These are phyloP conservation scores for Patella caerulea DNA, from an alignment of 2,888 invertebrate genomes.

Conservation along the genomic window DNA sequence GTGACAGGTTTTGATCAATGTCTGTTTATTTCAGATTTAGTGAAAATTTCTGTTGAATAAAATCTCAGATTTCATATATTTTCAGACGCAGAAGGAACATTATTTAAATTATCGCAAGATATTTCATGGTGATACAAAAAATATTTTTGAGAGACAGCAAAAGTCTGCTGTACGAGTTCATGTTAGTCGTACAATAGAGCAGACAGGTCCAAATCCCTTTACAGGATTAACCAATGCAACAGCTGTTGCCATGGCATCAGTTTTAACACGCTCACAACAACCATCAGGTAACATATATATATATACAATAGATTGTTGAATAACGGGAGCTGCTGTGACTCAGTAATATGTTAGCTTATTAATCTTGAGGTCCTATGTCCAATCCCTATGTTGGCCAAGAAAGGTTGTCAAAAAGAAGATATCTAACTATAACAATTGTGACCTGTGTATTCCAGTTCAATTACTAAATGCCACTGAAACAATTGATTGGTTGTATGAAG, in stretches of 20 bases:
- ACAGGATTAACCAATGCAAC: constrained; percentile 65
- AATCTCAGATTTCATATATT: constrained; percentile 1
- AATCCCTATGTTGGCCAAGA: no score
- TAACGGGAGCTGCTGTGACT: no score
- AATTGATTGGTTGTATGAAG: no score
- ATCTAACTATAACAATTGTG: no score
- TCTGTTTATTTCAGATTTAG: not conserved
- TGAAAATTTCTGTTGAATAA: not conserved
- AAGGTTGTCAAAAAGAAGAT: no score
- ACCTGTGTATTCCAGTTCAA: no score
- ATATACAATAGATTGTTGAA: no score
- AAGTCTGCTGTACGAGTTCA: constrained; percentile 44
- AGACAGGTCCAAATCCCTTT: constrained; percentile 67
- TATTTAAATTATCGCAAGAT: constrained; percentile 86
- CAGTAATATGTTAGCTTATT: no score
- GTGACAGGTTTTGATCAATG: no score
- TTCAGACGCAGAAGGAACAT: constrained; percentile 81
- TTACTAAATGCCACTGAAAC: no score
- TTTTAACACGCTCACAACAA: constrained; percentile 66
- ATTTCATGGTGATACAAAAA: constrained; percentile 82
- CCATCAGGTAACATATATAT: constrained; percentile 47
- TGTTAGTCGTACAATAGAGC: constrained; percentile 44
- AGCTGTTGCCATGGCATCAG: constrained; percentile 69
- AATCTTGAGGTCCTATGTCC: no score
- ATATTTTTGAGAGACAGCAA: constrained; percentile 79